A percentile compares a stretch with the other conserved stretches of the same genome.
Conservation (phyloP, 1,140 invertebrate species). For the Drosophila sp. region DNA sequence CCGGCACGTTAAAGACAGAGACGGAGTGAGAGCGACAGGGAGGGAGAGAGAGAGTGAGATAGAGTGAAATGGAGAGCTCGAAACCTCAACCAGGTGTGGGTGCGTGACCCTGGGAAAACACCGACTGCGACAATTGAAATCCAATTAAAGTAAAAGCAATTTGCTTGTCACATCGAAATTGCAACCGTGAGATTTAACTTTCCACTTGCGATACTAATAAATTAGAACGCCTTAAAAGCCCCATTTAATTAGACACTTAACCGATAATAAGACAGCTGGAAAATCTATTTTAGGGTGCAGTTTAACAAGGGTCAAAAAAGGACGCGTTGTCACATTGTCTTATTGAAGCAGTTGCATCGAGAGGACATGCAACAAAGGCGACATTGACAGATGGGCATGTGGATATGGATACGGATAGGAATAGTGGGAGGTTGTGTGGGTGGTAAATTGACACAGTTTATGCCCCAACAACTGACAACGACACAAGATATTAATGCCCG, state of each 20-base stretch:
- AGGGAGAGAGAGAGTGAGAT: not conserved
- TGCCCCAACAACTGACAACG: conserved; percentile 30
- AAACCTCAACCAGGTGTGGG: conserved; percentile 16
- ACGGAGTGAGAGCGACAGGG: not conserved
- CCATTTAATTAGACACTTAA: conserved; percentile 74
- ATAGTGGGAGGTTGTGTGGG: not conserved
- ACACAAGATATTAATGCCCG: not conserved
- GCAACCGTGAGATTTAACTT: conserved; percentile 46
- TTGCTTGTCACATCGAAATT: conserved; percentile 49
- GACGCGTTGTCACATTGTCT: conserved; percentile 50
- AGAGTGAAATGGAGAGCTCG: not conserved
- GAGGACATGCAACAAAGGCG: conserved; percentile 58
- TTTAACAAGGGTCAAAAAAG: conserved; percentile 60
- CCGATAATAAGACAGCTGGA: conserved; percentile 9
- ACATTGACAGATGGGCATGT: conserved; percentile 35
- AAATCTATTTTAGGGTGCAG: conserved; percentile 38
- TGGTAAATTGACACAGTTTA: conserved; percentile 57
- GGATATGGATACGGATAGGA: conserved; percentile 11
- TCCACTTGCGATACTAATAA: conserved; percentile 51
- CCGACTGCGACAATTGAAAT: conserved; percentile 55
- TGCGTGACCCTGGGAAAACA: conserved; percentile 37
- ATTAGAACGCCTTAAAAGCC: conserved; percentile 47
- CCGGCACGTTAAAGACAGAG: not conserved
- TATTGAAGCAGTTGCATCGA: conserved; percentile 65
- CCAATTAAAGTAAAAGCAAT: conserved; percentile 80